Evolutionary conservation across 2,888 invertebrate genomes (phyloP).

Genomic region (Orthosia incerta): DNA sequence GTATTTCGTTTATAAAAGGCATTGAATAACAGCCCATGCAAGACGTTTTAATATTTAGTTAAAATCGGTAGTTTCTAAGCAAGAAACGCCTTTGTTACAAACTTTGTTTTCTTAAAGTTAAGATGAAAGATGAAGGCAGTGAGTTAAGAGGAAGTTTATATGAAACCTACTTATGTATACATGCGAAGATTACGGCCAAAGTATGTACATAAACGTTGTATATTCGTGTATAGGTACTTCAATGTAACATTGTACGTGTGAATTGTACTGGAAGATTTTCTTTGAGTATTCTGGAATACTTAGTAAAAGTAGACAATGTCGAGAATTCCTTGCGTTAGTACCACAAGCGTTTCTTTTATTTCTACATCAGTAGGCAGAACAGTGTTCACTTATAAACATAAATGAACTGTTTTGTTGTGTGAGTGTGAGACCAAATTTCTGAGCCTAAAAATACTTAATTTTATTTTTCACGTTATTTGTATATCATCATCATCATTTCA

Average conservation of each 20-base stretch:
- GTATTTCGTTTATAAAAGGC: too few species aligned
- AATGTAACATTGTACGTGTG: slow-evolving; percentile 44
- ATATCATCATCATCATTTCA: too few species aligned
- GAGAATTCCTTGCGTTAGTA: slow-evolving; percentile 14
- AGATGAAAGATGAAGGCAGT: slow-evolving; percentile 64
- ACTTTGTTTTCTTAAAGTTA: slow-evolving; percentile 66
- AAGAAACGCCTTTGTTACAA: slow-evolving; percentile 67
- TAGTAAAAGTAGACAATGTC: slow-evolving; percentile 38
- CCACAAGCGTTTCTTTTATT: slow-evolving; percentile 38
- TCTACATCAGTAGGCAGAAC: slow-evolving; percentile 23
- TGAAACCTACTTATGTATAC: slow-evolving; percentile 48
- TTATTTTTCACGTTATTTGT: background rate
- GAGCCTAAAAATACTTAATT: background rate
- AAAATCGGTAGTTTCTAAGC: slow-evolving; percentile 64
- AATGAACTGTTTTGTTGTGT: slow-evolving; percentile 10
- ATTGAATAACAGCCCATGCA: slow-evolving; percentile 12
- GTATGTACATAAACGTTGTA: slow-evolving; percentile 32
- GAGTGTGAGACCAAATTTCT: background rate
- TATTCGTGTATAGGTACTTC: slow-evolving; percentile 14
- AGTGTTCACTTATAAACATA: slow-evolving; percentile 18
- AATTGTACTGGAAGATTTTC: slow-evolving; percentile 33
- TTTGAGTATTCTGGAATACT: slow-evolving; percentile 37
- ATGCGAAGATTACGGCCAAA: slow-evolving; percentile 38
- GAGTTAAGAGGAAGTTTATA: slow-evolving; percentile 64
- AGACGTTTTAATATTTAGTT: slow-evolving; percentile 58